Percentiles rank a stretch among this genome's conserved stretches.
phyloP scores from a whole-genome alignment of 2,888 invertebrate genomes.

The Polyommatus icarus region DNA sequence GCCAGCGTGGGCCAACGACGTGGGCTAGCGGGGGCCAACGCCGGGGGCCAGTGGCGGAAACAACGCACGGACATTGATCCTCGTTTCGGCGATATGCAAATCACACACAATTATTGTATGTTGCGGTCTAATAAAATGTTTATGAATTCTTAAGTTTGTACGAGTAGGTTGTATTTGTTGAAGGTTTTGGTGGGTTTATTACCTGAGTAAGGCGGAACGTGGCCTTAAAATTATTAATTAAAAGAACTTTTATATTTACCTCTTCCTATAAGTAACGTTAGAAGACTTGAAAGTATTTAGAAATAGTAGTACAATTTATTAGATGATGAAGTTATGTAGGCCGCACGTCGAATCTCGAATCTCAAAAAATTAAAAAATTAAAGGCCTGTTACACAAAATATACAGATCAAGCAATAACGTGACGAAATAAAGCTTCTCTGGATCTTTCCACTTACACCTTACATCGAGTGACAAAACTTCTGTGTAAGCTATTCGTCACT shows the following conservation, averaged over 20 bases:
- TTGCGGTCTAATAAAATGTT: slow-evolving; percentile 9
- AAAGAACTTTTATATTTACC: too few relatives aligned
- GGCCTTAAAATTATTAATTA: too few relatives aligned
- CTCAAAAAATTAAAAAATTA: background rate
- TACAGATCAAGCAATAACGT: background rate
- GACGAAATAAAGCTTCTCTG: background rate
- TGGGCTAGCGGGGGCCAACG: too few relatives aligned
- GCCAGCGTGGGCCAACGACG: slow-evolving; percentile 43
- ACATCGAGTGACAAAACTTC: background rate
- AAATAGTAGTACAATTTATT: background rate
- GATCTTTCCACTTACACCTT: background rate
- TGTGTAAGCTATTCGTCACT: background rate
- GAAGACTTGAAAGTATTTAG: too few relatives aligned
- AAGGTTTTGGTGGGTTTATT: background rate
- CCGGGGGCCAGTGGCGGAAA: slow-evolving; percentile 1
- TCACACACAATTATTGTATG: slow-evolving; percentile 16
- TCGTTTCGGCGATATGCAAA: slow-evolving; percentile 17
- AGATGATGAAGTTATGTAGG: background rate
- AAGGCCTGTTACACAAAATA: background rate
- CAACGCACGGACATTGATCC: slow-evolving; percentile 10
- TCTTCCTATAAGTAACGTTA: background rate
- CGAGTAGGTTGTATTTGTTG: background rate
- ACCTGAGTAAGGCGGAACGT: background rate
- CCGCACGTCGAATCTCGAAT: background rate
- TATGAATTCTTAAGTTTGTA: slow-evolving; percentile 2